phyloP scores from a whole-genome alignment of 2,113 vertebrate species.

The Cynocephalus volans region DNA sequence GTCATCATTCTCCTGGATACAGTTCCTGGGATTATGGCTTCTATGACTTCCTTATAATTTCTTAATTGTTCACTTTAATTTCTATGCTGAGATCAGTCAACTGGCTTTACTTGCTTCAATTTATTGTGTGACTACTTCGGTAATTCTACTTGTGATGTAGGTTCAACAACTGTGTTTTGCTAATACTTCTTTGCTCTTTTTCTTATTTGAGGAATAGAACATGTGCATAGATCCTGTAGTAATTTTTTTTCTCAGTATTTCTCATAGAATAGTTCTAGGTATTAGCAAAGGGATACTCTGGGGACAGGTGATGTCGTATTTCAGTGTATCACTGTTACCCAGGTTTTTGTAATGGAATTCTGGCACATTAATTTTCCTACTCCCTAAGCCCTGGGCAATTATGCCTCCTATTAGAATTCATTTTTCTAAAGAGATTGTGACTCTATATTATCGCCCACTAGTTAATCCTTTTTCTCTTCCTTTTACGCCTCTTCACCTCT shows the following conservation, averaged over 20 bases:
- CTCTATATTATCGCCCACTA: neutral
- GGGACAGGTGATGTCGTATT: rapidly evolving
- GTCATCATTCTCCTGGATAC: neutral
- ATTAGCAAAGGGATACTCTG: neutral
- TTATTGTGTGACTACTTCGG: neutral
- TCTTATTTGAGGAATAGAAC: neutral
- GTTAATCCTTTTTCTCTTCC: neutral
- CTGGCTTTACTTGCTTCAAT: neutral
- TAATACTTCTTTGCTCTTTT: neutral
- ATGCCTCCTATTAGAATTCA: too few relatives aligned
- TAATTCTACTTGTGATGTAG: neutral
- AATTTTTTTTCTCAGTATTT: neutral
- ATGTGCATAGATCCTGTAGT: too few relatives aligned
- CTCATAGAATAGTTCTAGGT: neutral
- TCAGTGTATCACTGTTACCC: neutral
- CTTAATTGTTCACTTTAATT: neutral
- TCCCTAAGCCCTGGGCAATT: neutral
- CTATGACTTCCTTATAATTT: neutral
- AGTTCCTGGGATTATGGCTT: neutral
- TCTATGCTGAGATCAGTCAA: neutral
- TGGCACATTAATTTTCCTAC: neutral
- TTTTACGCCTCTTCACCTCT: neutral
- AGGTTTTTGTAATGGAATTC: neutral
- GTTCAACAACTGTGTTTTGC: neutral
- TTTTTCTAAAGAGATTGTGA: neutral